Evolutionary conservation across 2,113 vertebrate genomes (phyloP).

Genomic region (Polyodon spathula): DNA sequence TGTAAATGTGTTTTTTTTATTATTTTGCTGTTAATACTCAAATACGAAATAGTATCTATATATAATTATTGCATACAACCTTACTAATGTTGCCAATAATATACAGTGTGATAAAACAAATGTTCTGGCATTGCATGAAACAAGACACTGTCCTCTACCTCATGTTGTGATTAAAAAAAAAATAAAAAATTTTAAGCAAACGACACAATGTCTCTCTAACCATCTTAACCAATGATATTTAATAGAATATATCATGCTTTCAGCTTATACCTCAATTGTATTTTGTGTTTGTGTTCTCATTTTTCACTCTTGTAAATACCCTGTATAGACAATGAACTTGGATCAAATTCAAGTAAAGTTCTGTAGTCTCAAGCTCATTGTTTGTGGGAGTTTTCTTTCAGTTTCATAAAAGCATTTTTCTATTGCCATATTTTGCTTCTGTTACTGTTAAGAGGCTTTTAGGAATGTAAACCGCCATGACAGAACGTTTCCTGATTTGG

Average conservation of each 20-base stretch:
- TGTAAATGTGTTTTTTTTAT: constrained; percentile 22
- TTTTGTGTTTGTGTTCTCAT: constrained; percentile 45
- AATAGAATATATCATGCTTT: constrained; percentile 62
- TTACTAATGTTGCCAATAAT: constrained; percentile 55
- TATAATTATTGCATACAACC: constrained; percentile 47
- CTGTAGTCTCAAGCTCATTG: constrained; percentile 50
- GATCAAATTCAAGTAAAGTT: constrained; percentile 68
- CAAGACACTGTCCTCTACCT: constrained; percentile 67
- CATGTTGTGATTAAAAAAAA: constrained; percentile 69
- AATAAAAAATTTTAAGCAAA: constrained; percentile 50
- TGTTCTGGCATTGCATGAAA: constrained; percentile 60
- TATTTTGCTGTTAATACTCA: constrained; percentile 42
- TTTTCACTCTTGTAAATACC: constrained; percentile 50
- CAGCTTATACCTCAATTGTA: constrained; percentile 63
- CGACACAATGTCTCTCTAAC: constrained; percentile 55
- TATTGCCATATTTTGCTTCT: constrained; percentile 26
- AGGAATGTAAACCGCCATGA: no score
- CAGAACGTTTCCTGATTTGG: no score
- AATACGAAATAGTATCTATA: constrained; percentile 45
- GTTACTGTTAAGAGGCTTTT: no score
- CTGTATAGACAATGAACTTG: constrained; percentile 63
- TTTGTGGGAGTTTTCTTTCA: constrained; percentile 3
- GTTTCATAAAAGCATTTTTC: constrained; percentile 11
- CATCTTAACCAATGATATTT: constrained; percentile 56
- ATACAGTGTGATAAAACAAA: constrained; percentile 57